A percentile compares a stretch with the other conserved stretches of the same genome.
phyloP scores from a whole-genome alignment of 1,140 invertebrate genomes.

The Orchesella cincta region DNA sequence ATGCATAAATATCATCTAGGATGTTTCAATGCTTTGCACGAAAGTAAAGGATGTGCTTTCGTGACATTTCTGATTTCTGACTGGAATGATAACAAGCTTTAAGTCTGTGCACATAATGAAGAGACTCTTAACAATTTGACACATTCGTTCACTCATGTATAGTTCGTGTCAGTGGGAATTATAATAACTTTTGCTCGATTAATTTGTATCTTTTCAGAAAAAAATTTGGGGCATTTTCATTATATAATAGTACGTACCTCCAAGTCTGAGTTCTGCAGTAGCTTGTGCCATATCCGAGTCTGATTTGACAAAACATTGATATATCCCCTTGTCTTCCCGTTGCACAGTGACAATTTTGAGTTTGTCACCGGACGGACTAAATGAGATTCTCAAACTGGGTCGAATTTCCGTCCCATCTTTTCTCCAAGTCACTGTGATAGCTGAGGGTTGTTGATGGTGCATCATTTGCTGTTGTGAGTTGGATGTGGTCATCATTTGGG shows the following conservation, averaged over 20 bases:
- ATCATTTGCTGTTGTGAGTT: neutral
- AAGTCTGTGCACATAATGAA: too few relatives aligned
- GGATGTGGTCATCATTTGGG: neutral
- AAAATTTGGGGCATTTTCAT: too few relatives aligned
- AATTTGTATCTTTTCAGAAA: too few relatives aligned
- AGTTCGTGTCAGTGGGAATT: too few relatives aligned
- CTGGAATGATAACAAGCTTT: neutral
- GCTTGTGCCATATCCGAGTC: constrained; percentile 78
- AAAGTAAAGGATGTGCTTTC: neutral
- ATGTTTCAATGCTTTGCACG: too few relatives aligned
- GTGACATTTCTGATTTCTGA: neutral
- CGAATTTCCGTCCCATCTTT: constrained; percentile 52
- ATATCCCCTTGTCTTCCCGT: constrained; percentile 79
- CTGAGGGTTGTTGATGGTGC: constrained; percentile 53
- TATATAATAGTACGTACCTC: constrained; percentile 69
- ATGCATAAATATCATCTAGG: too few relatives aligned
- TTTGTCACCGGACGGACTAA: constrained; percentile 61
- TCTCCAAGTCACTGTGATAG: constrained; percentile 49
- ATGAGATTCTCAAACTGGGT: constrained; percentile 46
- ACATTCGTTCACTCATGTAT: too few relatives aligned
- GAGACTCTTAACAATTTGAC: too few relatives aligned
- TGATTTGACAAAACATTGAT: constrained; percentile 70
- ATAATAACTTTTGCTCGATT: too few relatives aligned
- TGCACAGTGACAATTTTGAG: constrained; percentile 69
- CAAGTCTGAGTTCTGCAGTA: constrained; percentile 74